A percentile compares a stretch with the other conserved stretches of the same genome.
Evolutionary conservation across 2,113 vertebrate species (phyloP).

Genomic region (Pedionomus torquatus): DNA sequence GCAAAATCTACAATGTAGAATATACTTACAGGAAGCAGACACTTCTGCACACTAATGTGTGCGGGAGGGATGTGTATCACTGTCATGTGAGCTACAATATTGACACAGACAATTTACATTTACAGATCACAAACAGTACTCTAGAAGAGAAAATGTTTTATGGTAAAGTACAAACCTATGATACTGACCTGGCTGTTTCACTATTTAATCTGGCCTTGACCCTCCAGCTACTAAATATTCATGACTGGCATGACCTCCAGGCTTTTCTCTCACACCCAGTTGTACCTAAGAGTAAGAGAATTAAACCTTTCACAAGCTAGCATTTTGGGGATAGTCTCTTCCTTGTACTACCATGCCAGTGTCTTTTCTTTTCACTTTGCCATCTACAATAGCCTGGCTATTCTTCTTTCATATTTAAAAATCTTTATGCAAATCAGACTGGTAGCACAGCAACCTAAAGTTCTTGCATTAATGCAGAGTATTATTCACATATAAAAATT

Average conservation of each 20-base stretch:
- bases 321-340: background rate
- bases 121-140: background rate
- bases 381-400: constrained; percentile 70
- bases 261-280: background rate
- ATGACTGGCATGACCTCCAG: background rate
- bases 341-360: background rate
- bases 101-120: background rate
- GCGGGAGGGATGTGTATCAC: no score
- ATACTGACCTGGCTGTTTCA: constrained; percentile 2
- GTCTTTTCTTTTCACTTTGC: background rate
- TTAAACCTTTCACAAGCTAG: background rate
- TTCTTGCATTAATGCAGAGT: constrained; percentile 75
- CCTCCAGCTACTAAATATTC: constrained; percentile 41
- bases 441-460: constrained; percentile 68
- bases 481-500: constrained; percentile 82
- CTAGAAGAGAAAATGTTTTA: background rate
- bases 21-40: background rate
- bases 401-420: constrained; percentile 79
- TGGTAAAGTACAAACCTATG: background rate
- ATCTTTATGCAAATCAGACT: constrained; percentile 78
- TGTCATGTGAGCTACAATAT: background rate
- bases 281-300: background rate
- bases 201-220: constrained; percentile 1
- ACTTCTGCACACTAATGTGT: background rate
- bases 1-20: background rate